phyloP scores from a whole-genome alignment of 2,113 vertebrate species.

The Eretmochelys imbricata region DNA sequence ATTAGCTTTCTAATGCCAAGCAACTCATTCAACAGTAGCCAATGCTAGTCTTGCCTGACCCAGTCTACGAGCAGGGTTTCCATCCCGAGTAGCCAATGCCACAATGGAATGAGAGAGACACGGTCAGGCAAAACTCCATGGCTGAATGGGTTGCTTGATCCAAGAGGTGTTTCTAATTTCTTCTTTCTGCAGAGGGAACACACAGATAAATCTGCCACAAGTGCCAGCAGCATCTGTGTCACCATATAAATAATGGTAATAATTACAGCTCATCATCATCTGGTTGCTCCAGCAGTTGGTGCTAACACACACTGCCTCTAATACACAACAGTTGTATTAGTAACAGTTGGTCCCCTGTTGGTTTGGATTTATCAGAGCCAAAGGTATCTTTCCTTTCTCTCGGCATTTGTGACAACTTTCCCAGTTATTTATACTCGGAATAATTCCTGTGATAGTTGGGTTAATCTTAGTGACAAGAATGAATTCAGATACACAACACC shows the following conservation, averaged over 20 bases:
- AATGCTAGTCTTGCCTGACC: neutral
- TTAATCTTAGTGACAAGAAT: neutral
- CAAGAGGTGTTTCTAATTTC: neutral
- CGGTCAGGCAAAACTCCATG: neutral
- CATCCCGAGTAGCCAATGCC: neutral
- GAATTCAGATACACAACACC: neutral
- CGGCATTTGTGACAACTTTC: neutral
- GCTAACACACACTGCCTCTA: neutral
- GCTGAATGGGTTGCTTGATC: neutral
- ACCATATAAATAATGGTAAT: neutral
- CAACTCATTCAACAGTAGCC: neutral
- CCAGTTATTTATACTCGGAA: neutral
- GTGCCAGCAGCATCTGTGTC: neutral
- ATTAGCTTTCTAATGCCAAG: fast-evolving
- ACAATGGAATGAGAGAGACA: neutral
- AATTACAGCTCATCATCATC: slow-evolving; percentile 39
- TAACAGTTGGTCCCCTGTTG: neutral
- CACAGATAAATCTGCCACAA: neutral
- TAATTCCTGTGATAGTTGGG: neutral
- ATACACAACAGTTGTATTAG: no score
- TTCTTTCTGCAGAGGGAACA: neutral
- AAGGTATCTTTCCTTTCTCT: neutral
- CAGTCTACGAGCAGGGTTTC: neutral
- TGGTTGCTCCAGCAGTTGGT: neutral
- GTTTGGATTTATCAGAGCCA: neutral